Conservation (phyloP, 2,888 invertebrate genomes). For the Pseudoips prasinana region DNA sequence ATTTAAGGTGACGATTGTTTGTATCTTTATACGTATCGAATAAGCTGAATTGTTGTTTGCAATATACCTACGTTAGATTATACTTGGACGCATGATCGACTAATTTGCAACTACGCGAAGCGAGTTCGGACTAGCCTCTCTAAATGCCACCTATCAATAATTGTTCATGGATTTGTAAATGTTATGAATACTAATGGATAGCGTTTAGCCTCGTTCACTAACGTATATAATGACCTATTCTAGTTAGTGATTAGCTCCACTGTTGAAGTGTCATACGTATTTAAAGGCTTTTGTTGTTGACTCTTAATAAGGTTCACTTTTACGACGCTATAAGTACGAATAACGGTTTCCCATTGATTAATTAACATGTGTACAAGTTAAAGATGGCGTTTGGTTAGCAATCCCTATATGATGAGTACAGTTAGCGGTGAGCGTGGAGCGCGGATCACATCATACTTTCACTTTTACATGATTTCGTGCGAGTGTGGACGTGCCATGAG, state of each 20-base stretch:
- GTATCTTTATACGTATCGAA: not conserved
- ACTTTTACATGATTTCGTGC: constrained; percentile 74
- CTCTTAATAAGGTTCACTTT: not conserved
- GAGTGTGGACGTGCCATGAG: constrained; percentile 47
- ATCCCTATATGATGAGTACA: constrained; percentile 30
- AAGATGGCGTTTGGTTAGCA: constrained; percentile 8
- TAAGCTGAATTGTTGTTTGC: too few species aligned
- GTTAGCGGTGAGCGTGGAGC: constrained; percentile 35
- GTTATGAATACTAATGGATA: constrained; percentile 31
- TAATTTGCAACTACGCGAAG: constrained; percentile 5
- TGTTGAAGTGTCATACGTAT: constrained; percentile 13
- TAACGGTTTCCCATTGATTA: too few species aligned
- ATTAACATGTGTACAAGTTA: not conserved
- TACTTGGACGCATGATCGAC: constrained; percentile 3
- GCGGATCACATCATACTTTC: constrained; percentile 74
- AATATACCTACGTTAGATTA: constrained; percentile 3
- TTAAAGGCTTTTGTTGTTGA: constrained; percentile 1
- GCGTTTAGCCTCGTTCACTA: constrained; percentile 40
- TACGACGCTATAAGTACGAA: not conserved
- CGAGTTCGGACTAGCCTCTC: constrained; percentile 4
- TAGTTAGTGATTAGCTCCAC: constrained; percentile 32
- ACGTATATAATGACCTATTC: constrained; percentile 31
- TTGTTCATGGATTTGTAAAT: constrained; percentile 16
- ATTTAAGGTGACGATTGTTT: constrained; percentile 36
- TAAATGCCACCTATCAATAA: constrained; percentile 7